Evolutionary conservation across 2,113 vertebrate species (phyloP).

Genomic region (Trachemys scripta): DNA sequence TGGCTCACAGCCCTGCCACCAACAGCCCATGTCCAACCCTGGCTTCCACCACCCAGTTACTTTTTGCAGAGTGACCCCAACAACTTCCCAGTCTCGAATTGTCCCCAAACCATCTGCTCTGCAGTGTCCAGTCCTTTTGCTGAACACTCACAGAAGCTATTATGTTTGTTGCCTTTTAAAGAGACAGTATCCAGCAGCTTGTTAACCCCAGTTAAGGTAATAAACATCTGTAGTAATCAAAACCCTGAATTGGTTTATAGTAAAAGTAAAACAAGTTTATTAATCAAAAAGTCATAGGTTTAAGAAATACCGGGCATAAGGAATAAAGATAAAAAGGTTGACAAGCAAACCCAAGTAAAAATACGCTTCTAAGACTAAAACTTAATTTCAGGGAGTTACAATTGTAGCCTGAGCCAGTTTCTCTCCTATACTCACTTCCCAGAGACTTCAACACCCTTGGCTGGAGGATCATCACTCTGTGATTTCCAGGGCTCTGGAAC

Average conservation of each 20-base stretch:
- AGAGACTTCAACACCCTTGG: background rate
- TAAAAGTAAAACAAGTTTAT: background rate
- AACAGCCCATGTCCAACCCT: background rate
- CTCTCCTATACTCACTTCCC: background rate
- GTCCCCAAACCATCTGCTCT: background rate
- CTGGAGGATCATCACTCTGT: background rate
- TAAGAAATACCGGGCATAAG: background rate
- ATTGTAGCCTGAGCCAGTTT: background rate
- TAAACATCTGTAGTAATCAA: too few relatives aligned
- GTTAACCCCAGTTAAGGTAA: background rate
- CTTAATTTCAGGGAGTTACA: background rate
- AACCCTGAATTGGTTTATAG: too few relatives aligned
- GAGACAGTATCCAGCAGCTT: background rate
- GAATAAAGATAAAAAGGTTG: background rate
- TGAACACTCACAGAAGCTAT: background rate
- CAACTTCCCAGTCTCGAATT: background rate
- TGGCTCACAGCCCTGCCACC: background rate
- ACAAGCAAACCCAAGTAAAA: background rate
- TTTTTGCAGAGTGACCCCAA: background rate
- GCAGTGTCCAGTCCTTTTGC: background rate
- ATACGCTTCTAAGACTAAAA: background rate
- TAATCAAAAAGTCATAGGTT: background rate
- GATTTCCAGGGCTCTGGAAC: background rate
- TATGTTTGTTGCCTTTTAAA: background rate
- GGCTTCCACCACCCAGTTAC: background rate